Evolutionary conservation across 2,797 vertebrate genomes (phyloP), one percentile per base, ranked within the genome.

Genomic region (Aotus griseimembra): DNA sequence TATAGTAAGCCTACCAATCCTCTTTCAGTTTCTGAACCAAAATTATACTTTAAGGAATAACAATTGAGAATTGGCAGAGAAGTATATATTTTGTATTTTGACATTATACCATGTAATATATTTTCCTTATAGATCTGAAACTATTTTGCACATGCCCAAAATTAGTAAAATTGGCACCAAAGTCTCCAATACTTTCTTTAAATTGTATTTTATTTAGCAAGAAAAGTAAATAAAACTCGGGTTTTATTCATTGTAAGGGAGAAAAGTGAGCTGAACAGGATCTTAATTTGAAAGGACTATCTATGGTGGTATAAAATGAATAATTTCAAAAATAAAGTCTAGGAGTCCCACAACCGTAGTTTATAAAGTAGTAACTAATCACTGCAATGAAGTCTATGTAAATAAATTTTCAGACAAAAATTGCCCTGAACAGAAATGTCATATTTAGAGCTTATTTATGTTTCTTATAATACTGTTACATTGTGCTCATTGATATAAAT

Each of bases 21-120:
- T 79, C 28, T 84, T 92, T 92, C 10, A 28, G 17, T 80, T 92
- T 96, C n/a, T 52, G 30, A 96, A 52, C n/a, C 41, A 57, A 95
- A 92, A 55, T 79, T 41, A 83, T 0, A 72, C 11, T 84, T 88
- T 50, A 84, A 73, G 92, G 87, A 58, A 46, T 41, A 85, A 36
- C 50, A 73, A 20, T n/a, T 58, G 44, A 48, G 11, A 67, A 73
- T 48, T 52, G 8, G 26, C 39, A 76, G 20, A 86, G 9, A 95
- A 83, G 8, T 72, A 15, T 41, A 67, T 8, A n/a, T 64, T 46
- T 73, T 64, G 24, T 82, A 7, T 50, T 96, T 92, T 90, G 77
- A 84, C 12, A 52, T 67, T 77, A n/a, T 52, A 30, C 2, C 39
- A 72, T 6, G 0, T 82, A 5, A 12, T 39, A n/a, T 76, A 15